phyloP scores from a whole-genome alignment of 2,113 vertebrate species.

The Struthio camelus region DNA sequence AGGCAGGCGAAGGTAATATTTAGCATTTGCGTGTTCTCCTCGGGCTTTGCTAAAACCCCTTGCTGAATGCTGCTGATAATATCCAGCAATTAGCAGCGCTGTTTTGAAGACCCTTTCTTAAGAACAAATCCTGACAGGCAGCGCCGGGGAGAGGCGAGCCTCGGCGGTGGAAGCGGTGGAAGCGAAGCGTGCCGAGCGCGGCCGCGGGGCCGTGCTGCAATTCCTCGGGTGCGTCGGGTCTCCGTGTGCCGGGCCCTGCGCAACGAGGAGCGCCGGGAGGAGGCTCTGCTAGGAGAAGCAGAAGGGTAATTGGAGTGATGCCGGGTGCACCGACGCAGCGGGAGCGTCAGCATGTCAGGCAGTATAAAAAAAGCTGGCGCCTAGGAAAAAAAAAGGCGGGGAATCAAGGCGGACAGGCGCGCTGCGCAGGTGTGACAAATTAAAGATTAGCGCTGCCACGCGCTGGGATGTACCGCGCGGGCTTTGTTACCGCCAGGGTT shows the following conservation, averaged over 20 bases:
- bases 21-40: neutral
- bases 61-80: neutral
- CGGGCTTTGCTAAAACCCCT: neutral
- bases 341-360: neutral
- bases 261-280: neutral
- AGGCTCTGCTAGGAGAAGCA: neutral
- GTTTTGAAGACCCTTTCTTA: neutral
- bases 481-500: neutral
- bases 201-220: neutral
- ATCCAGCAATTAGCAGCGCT: neutral
- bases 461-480: neutral
- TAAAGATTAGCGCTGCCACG: neutral
- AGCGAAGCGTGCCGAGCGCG: neutral
- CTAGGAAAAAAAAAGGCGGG: neutral
- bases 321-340: neutral
- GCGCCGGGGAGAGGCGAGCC: neutral
- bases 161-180: neutral
- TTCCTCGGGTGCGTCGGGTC: neutral
- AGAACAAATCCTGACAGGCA: neutral
- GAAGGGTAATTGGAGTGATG: neutral
- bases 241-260: neutral
- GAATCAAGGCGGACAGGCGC: neutral
- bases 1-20: rapidly evolving
- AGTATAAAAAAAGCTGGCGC: neutral
- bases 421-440: conserved; percentile 57